Base-by-base conservation (phyloP, 2,797 vertebrate species). In the Fratercula arctica region DNA sequence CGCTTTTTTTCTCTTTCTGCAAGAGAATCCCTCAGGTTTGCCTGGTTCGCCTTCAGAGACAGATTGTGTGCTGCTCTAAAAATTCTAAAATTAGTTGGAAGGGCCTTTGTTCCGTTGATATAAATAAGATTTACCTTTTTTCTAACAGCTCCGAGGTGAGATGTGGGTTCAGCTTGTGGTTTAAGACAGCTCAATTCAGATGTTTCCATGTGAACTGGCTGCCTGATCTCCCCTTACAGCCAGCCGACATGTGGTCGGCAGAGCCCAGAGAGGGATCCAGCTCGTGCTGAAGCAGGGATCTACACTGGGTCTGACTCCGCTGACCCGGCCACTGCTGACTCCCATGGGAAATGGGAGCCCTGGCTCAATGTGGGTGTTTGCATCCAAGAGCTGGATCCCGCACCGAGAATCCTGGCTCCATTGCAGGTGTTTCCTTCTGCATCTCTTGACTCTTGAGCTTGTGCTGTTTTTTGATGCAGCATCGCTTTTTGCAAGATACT, bases 21-120 rank as follows among this genome's bases (percentile, higher is more conserved):
- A 3, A 56, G 3, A 9, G 23, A 59, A 59, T 35, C 57, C 57
- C 57, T 59, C 15, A 24, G 57, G 15, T 35, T 57, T 29, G 26
- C 18, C 9, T 46, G 51, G 3, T 60, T 66, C 0, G 0, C 9
- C 35, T 74, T 13, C 6, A 5, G 51, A 60, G 51, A 4, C 1
- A 0, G 13, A 18, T 37, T 3, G 24, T 16, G 59, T 2, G 9
- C 28, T 10, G 66, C 78, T 75, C 53, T 9, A 11, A 45, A 76
- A 73, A 37, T 14, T 10, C 3, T 2, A 3, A 5, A 41, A 7
- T 35, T 0, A 2, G 8, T 8, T 23, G 48, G 74, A 59, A 63
- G 14, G 12, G 3, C 46, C 10, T 87, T 48, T 43, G 24, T 69
- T 67, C 16, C 37, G 51, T 7, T 6, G 7, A 13, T 28, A 0